phyloP scores from a whole-genome alignment of 2,113 vertebrate genomes.

The Perca fluviatilis region DNA sequence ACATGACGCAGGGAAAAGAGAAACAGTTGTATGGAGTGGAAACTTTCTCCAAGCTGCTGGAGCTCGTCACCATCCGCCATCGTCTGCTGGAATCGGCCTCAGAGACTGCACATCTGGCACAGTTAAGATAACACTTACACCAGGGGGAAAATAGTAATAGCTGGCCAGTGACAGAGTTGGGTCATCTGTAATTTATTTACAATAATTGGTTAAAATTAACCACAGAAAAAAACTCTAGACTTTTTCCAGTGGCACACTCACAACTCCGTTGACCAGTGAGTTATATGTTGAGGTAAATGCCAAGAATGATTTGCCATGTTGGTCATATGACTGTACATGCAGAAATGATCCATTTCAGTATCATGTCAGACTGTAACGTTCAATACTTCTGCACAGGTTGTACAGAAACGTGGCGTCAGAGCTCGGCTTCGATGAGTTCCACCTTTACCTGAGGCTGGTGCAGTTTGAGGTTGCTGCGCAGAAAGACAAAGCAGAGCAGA shows the following conservation, averaged over 20 bases:
- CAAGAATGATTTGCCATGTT: neutral
- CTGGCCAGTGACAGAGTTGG: too few species aligned
- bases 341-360: neutral
- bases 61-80: slow-evolving; percentile 80
- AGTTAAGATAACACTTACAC: slow-evolving; percentile 58
- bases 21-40: slow-evolving; percentile 73
- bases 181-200: neutral
- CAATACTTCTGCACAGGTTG: slow-evolving; percentile 64
- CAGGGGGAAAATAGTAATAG: neutral
- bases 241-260: neutral
- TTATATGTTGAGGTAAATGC: neutral
- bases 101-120: slow-evolving; percentile 75
- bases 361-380: neutral
- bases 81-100: slow-evolving; percentile 75
- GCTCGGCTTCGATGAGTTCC: slow-evolving; percentile 83
- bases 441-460: slow-evolving; percentile 82
- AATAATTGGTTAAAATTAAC: neutral
- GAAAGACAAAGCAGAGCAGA: slow-evolving; percentile 70
- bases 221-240: neutral
- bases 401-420: slow-evolving; percentile 79
- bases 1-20: slow-evolving; percentile 66
- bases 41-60: slow-evolving; percentile 81
- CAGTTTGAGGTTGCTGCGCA: slow-evolving; percentile 81
- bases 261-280: neutral
- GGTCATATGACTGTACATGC: neutral